Percentiles rank a stretch among this genome's conserved stretches.
Conservation (phyloP, 2,888 invertebrate species). For the Tachina grossa region DNA sequence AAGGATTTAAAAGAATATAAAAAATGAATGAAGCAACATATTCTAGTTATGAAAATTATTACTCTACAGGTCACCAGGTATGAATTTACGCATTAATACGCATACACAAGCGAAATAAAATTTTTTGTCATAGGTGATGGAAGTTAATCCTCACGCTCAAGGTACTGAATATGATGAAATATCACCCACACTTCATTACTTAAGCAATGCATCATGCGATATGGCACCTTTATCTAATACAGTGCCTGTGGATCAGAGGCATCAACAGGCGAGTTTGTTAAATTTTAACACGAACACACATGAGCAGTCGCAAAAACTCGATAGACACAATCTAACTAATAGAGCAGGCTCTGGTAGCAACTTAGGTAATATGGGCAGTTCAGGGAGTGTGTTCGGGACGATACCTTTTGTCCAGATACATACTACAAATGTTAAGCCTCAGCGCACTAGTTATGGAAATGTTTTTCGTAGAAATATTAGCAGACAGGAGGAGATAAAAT, state of each 20-base stretch:
- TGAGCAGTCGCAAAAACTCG: constrained; percentile 40
- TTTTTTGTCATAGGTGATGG: constrained; percentile 25
- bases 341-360: neutral
- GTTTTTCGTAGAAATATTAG: constrained; percentile 77
- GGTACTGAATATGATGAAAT: constrained; percentile 58
- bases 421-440: constrained; percentile 79
- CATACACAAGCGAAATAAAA: constrained; percentile 21
- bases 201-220: constrained; percentile 56
- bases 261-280: constrained; percentile 49
- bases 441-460: constrained; percentile 78
- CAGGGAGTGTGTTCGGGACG: constrained; percentile 31
- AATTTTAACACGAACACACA: constrained; percentile 28
- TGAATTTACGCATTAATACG: constrained; percentile 18
- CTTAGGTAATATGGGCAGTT: constrained; percentile 12
- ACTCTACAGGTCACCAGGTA: constrained; percentile 76
- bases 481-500: constrained; percentile 80
- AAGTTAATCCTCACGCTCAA: constrained; percentile 39
- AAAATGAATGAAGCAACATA: constrained; percentile 79
- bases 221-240: constrained; percentile 42
- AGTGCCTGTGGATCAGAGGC: constrained; percentile 40
- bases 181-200: constrained; percentile 36
- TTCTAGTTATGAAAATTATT: constrained; percentile 76
- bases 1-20: neutral
- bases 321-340: constrained; percentile 5
- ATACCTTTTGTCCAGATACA: constrained; percentile 81